phyloP scores from a whole-genome alignment of 2,797 vertebrate genomes.

The Arrhamphus sclerolepis region DNA sequence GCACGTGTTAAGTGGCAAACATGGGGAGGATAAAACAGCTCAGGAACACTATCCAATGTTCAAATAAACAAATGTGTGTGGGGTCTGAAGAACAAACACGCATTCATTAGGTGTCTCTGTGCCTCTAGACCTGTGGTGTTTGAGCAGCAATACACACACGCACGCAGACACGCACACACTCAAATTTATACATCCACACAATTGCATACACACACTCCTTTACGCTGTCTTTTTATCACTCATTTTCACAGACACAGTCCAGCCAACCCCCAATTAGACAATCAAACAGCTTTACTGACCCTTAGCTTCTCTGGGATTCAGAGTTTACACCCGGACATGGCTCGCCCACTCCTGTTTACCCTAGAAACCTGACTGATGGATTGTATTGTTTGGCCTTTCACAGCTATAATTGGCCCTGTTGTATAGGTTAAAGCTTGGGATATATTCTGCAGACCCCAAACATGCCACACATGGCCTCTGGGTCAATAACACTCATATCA shows the following conservation, averaged over 20 bases:
- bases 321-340: constrained; percentile 76
- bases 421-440: constrained; percentile 84
- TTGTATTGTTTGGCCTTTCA: constrained; percentile 85
- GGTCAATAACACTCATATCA: constrained; percentile 84
- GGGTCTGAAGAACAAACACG: constrained; percentile 80
- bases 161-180: constrained; percentile 3
- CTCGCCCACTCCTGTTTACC: constrained; percentile 78
- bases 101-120: constrained; percentile 79
- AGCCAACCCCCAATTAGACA: constrained; percentile 77
- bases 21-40: constrained; percentile 75
- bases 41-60: constrained; percentile 81
- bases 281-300: constrained; percentile 81
- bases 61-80: constrained; percentile 84
- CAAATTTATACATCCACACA: constrained; percentile 7
- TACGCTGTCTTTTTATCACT: constrained; percentile 43
- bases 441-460: constrained; percentile 86
- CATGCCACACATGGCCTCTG: constrained; percentile 81
- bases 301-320: constrained; percentile 76
- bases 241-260: constrained; percentile 46
- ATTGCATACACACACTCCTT: constrained; percentile 19
- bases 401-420: constrained; percentile 82
- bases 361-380: constrained; percentile 81
- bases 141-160: constrained; percentile 54
- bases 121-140: constrained; percentile 57
- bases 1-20: constrained; percentile 78